phyloP scores from a whole-genome alignment of 2,888 invertebrate genomes.

The Furcula furcula region DNA sequence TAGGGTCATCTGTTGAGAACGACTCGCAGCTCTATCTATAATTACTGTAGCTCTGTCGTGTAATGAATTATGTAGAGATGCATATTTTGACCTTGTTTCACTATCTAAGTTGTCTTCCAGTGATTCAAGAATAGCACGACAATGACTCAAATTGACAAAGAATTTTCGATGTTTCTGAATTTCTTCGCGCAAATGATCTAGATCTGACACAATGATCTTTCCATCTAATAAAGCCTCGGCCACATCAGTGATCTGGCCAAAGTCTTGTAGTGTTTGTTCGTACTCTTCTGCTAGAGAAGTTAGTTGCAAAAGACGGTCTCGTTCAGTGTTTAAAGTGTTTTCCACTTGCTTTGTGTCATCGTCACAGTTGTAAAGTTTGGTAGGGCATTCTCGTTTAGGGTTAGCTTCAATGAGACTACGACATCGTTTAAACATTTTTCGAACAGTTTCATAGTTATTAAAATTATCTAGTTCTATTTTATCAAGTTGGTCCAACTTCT shows the following conservation, averaged over 20 bases:
- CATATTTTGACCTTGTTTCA: constrained; percentile 88
- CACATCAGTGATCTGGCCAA: constrained; percentile 91
- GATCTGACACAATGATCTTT: constrained; percentile 87
- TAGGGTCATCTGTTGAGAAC: constrained; percentile 91
- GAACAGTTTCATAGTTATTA: constrained; percentile 82
- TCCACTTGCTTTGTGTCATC: constrained; percentile 87
- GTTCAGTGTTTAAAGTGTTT: constrained; percentile 85
- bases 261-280: constrained; percentile 93
- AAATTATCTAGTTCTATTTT: constrained; percentile 85
- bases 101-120: constrained; percentile 91
- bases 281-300: constrained; percentile 92
- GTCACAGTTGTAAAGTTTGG: constrained; percentile 84
- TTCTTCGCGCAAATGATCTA: constrained; percentile 92
- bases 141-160: constrained; percentile 93
- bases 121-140: constrained; percentile 92
- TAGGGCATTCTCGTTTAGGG: constrained; percentile 86
- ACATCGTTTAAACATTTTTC: constrained; percentile 83
- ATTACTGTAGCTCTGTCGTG: constrained; percentile 89
- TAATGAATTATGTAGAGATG: constrained; percentile 87
- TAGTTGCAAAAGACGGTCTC: constrained; percentile 88
- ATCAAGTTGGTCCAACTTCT: constrained; percentile 86
- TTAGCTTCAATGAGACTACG: constrained; percentile 85
- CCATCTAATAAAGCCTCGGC: constrained; percentile 91
- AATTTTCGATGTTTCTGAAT: constrained; percentile 94
- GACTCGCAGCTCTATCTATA: constrained; percentile 89